Evolutionary conservation across 2,888 invertebrate genomes (phyloP).

Genomic region (Leucozona laternaria): DNA sequence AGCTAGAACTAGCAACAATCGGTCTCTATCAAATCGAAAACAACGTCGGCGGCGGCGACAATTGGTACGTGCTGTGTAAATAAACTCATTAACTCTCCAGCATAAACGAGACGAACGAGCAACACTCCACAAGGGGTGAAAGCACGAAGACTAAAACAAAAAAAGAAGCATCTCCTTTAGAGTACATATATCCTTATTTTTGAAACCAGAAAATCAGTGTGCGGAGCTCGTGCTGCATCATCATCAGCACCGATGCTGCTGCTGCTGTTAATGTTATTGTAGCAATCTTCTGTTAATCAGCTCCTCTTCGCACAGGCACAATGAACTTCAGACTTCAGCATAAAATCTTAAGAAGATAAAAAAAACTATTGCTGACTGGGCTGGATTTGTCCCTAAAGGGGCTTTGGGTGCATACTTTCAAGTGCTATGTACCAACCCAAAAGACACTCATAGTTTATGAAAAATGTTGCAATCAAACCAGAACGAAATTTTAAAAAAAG

Average conservation of each 20-base stretch:
- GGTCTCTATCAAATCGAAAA: constrained; percentile 19
- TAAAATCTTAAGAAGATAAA: constrained; percentile 19
- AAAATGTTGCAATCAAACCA: background rate
- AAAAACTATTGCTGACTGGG: background rate
- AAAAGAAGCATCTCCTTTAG: constrained; percentile 8
- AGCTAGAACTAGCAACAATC: constrained; percentile 44
- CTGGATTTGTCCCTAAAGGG: background rate
- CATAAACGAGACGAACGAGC: constrained; percentile 4
- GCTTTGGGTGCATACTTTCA: background rate
- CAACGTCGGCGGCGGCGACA: constrained; percentile 14
- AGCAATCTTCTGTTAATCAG: constrained; percentile 62
- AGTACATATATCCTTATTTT: constrained; percentile 52
- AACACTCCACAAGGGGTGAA: background rate
- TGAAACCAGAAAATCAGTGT: constrained; percentile 56
- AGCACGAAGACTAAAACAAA: constrained; percentile 26
- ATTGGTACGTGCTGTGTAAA: constrained; percentile 74
- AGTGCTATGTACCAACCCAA: background rate
- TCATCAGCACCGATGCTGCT: constrained; percentile 37
- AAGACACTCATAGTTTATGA: background rate
- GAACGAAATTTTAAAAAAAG: background rate
- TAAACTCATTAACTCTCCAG: constrained; percentile 67
- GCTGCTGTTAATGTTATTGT: constrained; percentile 21
- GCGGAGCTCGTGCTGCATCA: constrained; percentile 66
- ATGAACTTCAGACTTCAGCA: constrained; percentile 61
- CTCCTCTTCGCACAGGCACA: constrained; percentile 58